Evolutionary conservation across 2,797 vertebrate species (phyloP).

Genomic region (Hybognathus amarus): DNA sequence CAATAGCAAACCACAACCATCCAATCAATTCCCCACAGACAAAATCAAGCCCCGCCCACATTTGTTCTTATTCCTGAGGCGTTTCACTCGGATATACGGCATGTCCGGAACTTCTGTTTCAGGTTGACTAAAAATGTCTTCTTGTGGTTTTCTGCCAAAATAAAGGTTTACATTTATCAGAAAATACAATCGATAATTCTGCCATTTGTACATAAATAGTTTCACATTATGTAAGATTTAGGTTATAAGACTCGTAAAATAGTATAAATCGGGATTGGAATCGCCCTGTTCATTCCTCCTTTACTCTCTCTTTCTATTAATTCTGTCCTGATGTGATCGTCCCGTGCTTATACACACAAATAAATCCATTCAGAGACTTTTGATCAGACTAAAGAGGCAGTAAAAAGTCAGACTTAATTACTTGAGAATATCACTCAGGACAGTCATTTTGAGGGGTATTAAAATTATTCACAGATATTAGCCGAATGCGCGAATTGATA

Average conservation of each 20-base stretch:
- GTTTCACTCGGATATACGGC: neutral
- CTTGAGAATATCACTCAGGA: conserved; percentile 50
- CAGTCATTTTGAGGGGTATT: conserved; percentile 46
- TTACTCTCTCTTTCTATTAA: neutral
- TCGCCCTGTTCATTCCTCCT: neutral
- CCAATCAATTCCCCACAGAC: neutral
- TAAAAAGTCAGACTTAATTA: conserved; percentile 56
- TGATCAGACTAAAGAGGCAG: conserved; percentile 44
- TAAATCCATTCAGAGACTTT: conserved; percentile 18
- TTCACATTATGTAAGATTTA: neutral
- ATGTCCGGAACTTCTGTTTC: neutral
- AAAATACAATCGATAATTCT: neutral
- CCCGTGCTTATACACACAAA: neutral
- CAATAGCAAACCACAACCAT: neutral
- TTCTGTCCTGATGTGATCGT: neutral
- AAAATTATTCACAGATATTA: conserved; percentile 59
- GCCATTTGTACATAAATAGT: neutral
- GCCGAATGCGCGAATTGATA: conserved; percentile 58
- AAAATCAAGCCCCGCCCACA: neutral
- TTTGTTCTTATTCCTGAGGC: neutral
- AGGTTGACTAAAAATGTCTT: neutral
- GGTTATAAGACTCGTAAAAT: neutral
- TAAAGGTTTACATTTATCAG: neutral
- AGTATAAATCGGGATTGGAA: too few species aligned
- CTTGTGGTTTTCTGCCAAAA: neutral